Evolutionary conservation across 2,888 invertebrate genomes (phyloP).

Genomic region (Metellina segmentata): DNA sequence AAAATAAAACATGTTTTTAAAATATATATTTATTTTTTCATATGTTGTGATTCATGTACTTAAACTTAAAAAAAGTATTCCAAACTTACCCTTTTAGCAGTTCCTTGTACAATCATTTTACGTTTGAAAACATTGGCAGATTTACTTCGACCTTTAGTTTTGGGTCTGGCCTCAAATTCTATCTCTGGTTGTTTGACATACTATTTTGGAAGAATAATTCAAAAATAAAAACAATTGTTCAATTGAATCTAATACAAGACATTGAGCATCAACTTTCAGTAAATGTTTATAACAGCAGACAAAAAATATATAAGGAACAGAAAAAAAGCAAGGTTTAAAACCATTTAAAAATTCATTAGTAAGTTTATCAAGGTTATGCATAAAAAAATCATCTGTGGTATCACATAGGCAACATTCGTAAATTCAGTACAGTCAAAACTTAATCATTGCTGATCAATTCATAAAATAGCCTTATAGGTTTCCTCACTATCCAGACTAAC

Average conservation of each 20-base stretch:
- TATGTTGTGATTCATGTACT: too few relatives aligned
- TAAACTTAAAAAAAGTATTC: too few relatives aligned
- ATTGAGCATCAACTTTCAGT: background rate
- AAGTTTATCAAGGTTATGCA: too few relatives aligned
- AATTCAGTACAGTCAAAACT: too few relatives aligned
- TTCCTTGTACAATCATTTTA: conserved; percentile 68
- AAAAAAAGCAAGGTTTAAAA: background rate
- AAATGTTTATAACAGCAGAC: background rate
- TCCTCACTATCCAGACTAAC: too few relatives aligned
- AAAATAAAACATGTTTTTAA: background rate
- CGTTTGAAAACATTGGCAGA: conserved; percentile 63
- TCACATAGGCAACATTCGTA: too few relatives aligned
- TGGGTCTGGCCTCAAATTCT: conserved; percentile 85
- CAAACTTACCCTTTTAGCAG: conserved; percentile 60
- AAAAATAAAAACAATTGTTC: background rate
- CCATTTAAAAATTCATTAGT: background rate
- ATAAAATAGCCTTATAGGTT: too few relatives aligned
- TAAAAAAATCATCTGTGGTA: background rate
- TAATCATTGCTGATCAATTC: too few relatives aligned
- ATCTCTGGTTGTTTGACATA: conserved; percentile 89
- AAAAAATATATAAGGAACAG: background rate
- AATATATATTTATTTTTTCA: background rate
- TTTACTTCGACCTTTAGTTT: conserved; percentile 65
- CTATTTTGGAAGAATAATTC: conserved; percentile 82
- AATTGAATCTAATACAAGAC: background rate